phyloP scores from a whole-genome alignment of 1,140 invertebrate species.

The Atta colombica region DNA sequence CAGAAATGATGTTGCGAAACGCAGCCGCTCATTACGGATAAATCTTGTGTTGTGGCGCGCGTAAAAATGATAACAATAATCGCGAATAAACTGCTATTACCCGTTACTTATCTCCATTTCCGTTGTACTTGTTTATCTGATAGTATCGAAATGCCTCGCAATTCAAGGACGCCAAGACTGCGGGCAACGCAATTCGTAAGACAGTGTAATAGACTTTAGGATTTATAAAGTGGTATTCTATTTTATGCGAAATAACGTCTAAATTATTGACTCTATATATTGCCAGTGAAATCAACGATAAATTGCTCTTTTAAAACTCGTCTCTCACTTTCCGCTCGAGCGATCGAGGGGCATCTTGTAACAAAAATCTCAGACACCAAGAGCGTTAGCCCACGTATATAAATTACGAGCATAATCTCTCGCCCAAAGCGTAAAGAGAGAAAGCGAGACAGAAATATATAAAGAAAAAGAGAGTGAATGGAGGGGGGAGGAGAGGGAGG shows the following conservation, averaged over 20 bases:
- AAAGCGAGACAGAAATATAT: constrained; percentile 54
- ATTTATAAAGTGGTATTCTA: not conserved
- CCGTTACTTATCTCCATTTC: constrained; percentile 51
- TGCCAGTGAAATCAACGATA: constrained; percentile 35
- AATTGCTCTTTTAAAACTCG: constrained; percentile 11
- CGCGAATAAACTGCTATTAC: constrained; percentile 34
- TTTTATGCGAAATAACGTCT: constrained; percentile 15
- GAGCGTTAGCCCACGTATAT: constrained; percentile 72
- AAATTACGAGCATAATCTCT: constrained; percentile 77
- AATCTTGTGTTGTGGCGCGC: constrained; percentile 4
- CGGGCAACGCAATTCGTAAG: not conserved
- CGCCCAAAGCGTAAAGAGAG: constrained; percentile 55
- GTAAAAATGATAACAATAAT: constrained; percentile 60
- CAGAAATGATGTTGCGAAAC: constrained; percentile 41
- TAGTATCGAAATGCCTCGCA: constrained; percentile 16
- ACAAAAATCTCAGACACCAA: constrained; percentile 55
- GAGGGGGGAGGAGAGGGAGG: constrained; percentile 22
- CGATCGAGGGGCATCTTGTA: constrained; percentile 26
- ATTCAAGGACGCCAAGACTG: constrained; percentile 35
- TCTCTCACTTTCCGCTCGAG: constrained; percentile 48
- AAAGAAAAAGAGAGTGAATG: constrained; percentile 7
- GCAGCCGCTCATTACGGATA: constrained; percentile 45
- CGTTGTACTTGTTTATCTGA: constrained; percentile 20
- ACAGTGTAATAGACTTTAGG: not conserved
- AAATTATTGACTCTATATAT: constrained; percentile 32